Conservation (phyloP, 2,797 vertebrate genomes). For the Orestias chungarensis region DNA sequence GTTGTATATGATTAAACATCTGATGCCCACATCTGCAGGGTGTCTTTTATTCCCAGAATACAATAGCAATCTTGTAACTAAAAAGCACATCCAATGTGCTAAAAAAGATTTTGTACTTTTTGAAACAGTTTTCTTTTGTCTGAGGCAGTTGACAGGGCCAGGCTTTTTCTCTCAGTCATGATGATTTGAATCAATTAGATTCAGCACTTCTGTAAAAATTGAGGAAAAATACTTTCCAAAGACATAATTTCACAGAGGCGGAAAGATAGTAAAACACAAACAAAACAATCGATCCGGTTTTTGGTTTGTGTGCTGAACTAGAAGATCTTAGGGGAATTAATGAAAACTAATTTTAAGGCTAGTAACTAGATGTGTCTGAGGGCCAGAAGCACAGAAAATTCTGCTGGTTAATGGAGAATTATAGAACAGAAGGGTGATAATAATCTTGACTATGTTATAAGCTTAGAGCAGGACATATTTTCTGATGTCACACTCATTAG, state of each 20-base stretch:
- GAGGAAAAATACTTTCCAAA: neutral
- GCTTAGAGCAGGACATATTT: neutral
- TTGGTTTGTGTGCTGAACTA: neutral
- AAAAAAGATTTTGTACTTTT: neutral
- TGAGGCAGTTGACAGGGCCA: neutral
- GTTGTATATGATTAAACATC: neutral
- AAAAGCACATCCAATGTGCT: neutral
- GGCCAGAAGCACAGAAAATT: neutral
- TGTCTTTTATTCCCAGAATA: neutral
- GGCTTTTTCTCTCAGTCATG: neutral
- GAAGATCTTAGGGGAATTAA: slow-evolving; percentile 1
- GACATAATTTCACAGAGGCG: neutral
- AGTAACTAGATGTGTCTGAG: neutral
- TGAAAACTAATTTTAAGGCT: slow-evolving; percentile 5
- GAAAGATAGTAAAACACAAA: slow-evolving; percentile 2
- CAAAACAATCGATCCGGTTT: neutral
- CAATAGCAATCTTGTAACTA: neutral
- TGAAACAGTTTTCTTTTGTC: neutral
- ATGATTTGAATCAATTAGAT: neutral
- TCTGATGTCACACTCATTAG: no score
- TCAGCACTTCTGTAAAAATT: neutral
- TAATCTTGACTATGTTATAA: neutral
- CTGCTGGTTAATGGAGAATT: slow-evolving; percentile 1
- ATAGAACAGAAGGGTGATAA: slow-evolving; percentile 13
- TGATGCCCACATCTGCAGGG: neutral